These are phyloP conservation scores for Melipona quadrifasciata DNA, from an alignment of 1,140 invertebrate species.

Conservation along the genomic window DNA sequence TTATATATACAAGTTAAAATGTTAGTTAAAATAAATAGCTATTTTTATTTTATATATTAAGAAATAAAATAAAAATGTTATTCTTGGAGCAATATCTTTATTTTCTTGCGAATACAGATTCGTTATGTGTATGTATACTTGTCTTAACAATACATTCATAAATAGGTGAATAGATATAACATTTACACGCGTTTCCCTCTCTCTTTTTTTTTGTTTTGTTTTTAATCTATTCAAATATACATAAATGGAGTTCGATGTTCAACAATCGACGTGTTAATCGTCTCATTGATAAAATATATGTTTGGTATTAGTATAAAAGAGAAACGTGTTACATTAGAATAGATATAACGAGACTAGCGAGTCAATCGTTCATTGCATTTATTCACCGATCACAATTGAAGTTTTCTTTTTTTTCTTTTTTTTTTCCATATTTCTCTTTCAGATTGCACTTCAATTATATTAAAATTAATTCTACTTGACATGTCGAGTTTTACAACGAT, in stretches of 20 bases:
- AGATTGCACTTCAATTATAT: neutral
- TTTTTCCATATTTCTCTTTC: neutral
- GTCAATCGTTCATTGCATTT: slow-evolving; percentile 18
- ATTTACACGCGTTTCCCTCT: slow-evolving; percentile 34
- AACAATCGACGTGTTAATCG: neutral
- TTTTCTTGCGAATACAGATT: slow-evolving; percentile 50
- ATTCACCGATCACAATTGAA: neutral
- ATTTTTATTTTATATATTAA: too few species aligned
- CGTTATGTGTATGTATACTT: slow-evolving; percentile 25
- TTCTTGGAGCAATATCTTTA: slow-evolving; percentile 43
- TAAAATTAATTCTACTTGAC: neutral
- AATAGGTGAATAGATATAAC: slow-evolving; percentile 46
- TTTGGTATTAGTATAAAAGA: slow-evolving; percentile 1
- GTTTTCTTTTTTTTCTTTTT: neutral
- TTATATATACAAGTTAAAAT: too few species aligned
- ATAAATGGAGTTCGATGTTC: slow-evolving; percentile 23
- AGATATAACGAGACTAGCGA: slow-evolving; percentile 30
- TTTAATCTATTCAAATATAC: slow-evolving; percentile 41
- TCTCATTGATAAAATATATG: neutral
- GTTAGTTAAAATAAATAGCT: too few species aligned
- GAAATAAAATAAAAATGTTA: neutral
- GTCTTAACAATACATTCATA: slow-evolving; percentile 39
- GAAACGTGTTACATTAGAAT: slow-evolving; percentile 15
- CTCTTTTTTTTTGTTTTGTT: neutral
- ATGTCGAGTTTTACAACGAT: too few species aligned